Conservation (phyloP, 2,888 invertebrate species). For the Standfussiana lucernea region DNA sequence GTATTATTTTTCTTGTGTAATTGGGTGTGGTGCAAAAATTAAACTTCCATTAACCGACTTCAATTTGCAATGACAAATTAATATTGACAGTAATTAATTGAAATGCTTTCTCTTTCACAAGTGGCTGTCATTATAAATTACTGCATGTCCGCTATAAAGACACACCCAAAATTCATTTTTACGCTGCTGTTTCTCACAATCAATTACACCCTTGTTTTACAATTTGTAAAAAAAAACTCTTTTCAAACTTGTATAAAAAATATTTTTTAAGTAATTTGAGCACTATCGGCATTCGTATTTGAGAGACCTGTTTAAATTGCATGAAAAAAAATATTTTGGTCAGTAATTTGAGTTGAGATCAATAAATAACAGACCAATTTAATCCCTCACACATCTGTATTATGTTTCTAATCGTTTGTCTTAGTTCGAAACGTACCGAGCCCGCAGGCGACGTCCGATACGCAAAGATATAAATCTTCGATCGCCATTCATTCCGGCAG, state of each 20-base stretch:
- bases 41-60: slow-evolving; percentile 11
- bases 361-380: slow-evolving; percentile 28
- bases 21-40: neutral
- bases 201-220: neutral
- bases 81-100: slow-evolving; percentile 30
- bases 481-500: slow-evolving; percentile 62
- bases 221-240: slow-evolving; percentile 5
- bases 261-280: slow-evolving; percentile 8
- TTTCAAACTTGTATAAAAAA: slow-evolving; percentile 8
- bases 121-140: slow-evolving; percentile 30
- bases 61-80: slow-evolving; percentile 36
- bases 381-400: slow-evolving; percentile 50
- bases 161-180: slow-evolving; percentile 16
- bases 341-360: slow-evolving; percentile 5
- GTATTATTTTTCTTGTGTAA: neutral
- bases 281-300: neutral
- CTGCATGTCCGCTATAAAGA: slow-evolving; percentile 8
- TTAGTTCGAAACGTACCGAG: slow-evolving; percentile 19
- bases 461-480: slow-evolving; percentile 53
- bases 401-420: slow-evolving; percentile 33
- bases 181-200: slow-evolving; percentile 26
- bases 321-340: neutral
- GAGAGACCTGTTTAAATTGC: neutral
- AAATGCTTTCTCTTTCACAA: slow-evolving; percentile 35
- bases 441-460: slow-evolving; percentile 47